Conservation (phyloP, 35 echinoderm and acorn worm species). For the Strongylocentrotus purpuratus region DNA sequence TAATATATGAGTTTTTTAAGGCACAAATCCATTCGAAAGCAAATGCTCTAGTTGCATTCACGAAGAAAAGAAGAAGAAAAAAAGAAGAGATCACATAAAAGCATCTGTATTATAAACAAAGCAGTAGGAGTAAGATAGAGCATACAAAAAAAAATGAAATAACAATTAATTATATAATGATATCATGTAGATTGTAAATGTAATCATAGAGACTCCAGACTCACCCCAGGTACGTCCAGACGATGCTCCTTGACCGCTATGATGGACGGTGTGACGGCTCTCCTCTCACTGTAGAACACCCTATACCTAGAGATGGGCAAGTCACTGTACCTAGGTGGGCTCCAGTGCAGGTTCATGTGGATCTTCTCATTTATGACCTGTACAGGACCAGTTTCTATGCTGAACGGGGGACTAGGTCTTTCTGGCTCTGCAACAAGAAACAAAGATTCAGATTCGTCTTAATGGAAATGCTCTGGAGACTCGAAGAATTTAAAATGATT, state of each 20-base stretch:
- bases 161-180: no score
- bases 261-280: background rate
- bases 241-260: conserved; percentile 39
- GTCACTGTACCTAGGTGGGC: conserved; percentile 74
- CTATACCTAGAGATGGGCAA: conserved; percentile 61
- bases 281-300: conserved; percentile 72
- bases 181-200: no score
- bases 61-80: no score
- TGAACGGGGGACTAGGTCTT: conserved; percentile 61
- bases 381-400: conserved; percentile 42
- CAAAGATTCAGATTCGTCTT: background rate
- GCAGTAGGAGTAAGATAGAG: no score
- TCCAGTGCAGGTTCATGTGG: conserved; percentile 64
- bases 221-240: conserved; percentile 58
- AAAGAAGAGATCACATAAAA: no score
- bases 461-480: no score
- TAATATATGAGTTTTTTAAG: no score
- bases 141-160: no score
- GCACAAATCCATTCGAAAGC: no score
- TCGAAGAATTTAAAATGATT: no score
- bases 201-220: background rate
- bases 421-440: conserved; percentile 62
- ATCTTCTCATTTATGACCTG: conserved; percentile 44
- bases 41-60: no score
- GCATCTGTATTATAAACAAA: no score